Conservation (phyloP, 1,140 invertebrate species). For the Zaprionus nigranus region DNA sequence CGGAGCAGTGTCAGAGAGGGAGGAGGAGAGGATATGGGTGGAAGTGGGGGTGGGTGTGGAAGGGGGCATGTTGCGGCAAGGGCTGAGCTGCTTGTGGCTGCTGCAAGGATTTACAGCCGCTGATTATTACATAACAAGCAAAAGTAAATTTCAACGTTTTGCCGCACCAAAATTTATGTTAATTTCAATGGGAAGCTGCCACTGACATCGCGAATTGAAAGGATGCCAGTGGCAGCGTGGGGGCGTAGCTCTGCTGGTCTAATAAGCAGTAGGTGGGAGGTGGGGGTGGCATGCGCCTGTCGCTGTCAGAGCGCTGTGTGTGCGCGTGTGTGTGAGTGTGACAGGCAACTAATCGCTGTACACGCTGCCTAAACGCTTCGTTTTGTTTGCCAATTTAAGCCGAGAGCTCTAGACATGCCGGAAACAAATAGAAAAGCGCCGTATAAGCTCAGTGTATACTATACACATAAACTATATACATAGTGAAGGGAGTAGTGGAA, state of each 20-base stretch:
- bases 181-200: conserved; percentile 55
- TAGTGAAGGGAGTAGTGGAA: neutral
- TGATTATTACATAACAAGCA: conserved; percentile 78
- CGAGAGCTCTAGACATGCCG: conserved; percentile 8
- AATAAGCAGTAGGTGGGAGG: neutral
- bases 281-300: neutral
- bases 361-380: conserved; percentile 16
- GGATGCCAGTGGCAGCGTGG: conserved; percentile 52
- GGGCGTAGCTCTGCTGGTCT: conserved; percentile 11
- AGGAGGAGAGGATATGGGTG: neutral
- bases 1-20: conserved; percentile 4
- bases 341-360: conserved; percentile 24
- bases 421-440: neutral
- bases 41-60: neutral
- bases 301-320: neutral
- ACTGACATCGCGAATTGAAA: conserved; percentile 27
- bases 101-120: conserved; percentile 71
- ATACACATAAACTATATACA: conserved; percentile 4
- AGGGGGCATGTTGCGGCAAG: conserved; percentile 13
- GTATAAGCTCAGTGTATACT: neutral
- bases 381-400: conserved; percentile 32
- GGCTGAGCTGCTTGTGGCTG: conserved; percentile 34
- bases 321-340: neutral
- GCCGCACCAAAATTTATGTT: conserved; percentile 76
- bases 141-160: conserved; percentile 77